A percentile compares a stretch with the other conserved stretches of the same genome.
Evolutionary conservation across 2,113 vertebrate species (phyloP).

Genomic region (Montifringilla adamsi): DNA sequence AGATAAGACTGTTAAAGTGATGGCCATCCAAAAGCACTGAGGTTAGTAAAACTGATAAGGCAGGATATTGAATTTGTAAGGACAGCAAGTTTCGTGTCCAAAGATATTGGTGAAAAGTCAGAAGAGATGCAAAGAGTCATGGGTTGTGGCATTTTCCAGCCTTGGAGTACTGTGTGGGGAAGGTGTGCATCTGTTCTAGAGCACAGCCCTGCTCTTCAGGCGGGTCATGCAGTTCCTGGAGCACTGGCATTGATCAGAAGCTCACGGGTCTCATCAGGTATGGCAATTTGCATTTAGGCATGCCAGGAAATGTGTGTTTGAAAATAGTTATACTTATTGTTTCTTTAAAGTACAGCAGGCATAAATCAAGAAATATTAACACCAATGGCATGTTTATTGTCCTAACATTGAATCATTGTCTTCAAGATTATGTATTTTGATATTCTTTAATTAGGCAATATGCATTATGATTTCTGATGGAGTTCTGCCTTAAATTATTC

Average conservation of each 20-base stretch:
- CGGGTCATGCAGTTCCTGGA: neutral
- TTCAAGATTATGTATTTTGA: neutral
- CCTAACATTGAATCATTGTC: neutral
- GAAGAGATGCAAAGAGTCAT: neutral
- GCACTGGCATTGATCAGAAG: rapidly evolving
- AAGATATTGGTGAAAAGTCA: neutral
- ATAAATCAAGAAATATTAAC: neutral
- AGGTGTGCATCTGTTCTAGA: rapidly evolving
- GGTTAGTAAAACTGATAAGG: neutral
- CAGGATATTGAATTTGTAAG: neutral
- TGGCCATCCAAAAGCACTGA: neutral
- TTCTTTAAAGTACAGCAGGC: neutral
- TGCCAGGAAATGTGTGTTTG: neutral
- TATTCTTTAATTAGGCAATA: neutral
- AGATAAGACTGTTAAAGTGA: neutral
- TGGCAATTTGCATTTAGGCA: neutral
- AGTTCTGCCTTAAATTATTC: neutral
- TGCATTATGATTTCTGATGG: neutral
- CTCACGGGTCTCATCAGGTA: neutral
- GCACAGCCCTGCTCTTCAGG: neutral
- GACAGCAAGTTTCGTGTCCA: neutral
- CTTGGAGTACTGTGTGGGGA: neutral
- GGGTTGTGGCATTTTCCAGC: neutral
- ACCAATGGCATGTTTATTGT: neutral
- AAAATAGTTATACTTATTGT: neutral